A percentile compares a stretch with the other conserved stretches of the same genome.
These are phyloP conservation scores for Heliopora coerulea DNA, from an alignment of 92 coral and sea anemone species.

Conservation along the genomic window DNA sequence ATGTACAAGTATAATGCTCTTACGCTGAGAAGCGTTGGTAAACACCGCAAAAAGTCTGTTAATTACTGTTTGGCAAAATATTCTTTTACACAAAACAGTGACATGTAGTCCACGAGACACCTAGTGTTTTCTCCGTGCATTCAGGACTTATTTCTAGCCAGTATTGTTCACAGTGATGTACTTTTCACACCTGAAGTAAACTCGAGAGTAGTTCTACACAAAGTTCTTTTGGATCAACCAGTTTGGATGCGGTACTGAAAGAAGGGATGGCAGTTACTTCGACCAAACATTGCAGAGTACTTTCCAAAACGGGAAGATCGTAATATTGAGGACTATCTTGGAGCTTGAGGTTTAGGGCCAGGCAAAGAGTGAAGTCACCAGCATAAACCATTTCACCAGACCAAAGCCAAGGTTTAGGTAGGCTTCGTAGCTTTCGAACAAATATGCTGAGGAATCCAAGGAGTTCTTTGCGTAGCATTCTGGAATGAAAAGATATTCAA, in stretches of 20 bases:
- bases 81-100: too few species aligned
- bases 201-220: conserved; percentile 70
- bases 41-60: too few species aligned
- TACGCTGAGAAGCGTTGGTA: too few species aligned
- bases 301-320: conserved; percentile 87
- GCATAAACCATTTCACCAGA: conserved; percentile 77
- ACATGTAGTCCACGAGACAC: too few species aligned
- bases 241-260: conserved; percentile 72
- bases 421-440: conserved; percentile 56
- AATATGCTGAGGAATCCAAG: conserved; percentile 64
- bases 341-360: conserved; percentile 79
- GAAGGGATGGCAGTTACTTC: conserved; percentile 73
- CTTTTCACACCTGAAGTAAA: conserved; percentile 67
- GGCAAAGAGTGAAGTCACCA: conserved; percentile 81
- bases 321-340: conserved; percentile 95
- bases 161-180: too few species aligned
- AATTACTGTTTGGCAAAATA: too few species aligned
- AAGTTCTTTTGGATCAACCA: conserved; percentile 62
- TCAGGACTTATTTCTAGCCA: too few species aligned
- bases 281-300: conserved; percentile 76
- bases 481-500: conserved; percentile 15
- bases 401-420: conserved; percentile 69
- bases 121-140: too few species aligned
- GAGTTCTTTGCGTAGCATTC: conserved; percentile 71
- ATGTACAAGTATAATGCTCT: too few species aligned